phyloP scores from a whole-genome alignment of 2,797 vertebrate species.

The Xenopus petersii region DNA sequence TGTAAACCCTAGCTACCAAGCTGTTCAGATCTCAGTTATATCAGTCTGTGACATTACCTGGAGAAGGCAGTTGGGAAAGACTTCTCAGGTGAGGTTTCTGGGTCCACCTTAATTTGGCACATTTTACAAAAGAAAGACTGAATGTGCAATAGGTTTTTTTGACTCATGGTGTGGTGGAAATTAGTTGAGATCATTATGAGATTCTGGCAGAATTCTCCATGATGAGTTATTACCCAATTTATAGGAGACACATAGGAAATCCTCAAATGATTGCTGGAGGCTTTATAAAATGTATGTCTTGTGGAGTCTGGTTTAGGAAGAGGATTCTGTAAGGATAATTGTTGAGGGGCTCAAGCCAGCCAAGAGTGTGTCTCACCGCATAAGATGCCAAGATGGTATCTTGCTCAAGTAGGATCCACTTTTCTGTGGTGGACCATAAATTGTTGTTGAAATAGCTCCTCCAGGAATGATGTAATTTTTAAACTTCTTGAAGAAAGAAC shows the following conservation, averaged over 20 bases:
- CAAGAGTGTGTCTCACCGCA: slow-evolving; percentile 12
- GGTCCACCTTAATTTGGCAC: no score
- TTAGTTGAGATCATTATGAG: slow-evolving; percentile 35
- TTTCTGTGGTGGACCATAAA: slow-evolving; percentile 31
- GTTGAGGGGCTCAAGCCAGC: slow-evolving; percentile 20
- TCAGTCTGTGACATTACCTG: no score
- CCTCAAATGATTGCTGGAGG: slow-evolving; percentile 39
- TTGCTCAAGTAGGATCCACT: slow-evolving; percentile 27
- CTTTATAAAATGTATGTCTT: slow-evolving; percentile 44
- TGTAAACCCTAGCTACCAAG: no score
- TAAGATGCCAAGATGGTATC: slow-evolving; percentile 29
- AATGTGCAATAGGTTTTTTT: slow-evolving; percentile 11
- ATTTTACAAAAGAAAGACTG: no score
- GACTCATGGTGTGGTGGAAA: slow-evolving; percentile 38
- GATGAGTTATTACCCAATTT: slow-evolving; percentile 41
- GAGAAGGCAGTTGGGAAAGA: no score
- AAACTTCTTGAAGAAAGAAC: slow-evolving; percentile 11
- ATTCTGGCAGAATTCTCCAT: slow-evolving; percentile 28
- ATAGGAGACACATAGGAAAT: slow-evolving; percentile 43
- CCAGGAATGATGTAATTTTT: slow-evolving; percentile 26
- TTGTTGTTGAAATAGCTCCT: slow-evolving; percentile 27
- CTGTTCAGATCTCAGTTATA: no score
- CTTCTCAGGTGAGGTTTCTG: no score
- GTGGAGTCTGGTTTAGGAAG: slow-evolving; percentile 20
- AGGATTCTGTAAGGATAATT: slow-evolving; percentile 34